phyloP scores from a whole-genome alignment of 1,140 invertebrate genomes.

The Drosophila nannoptera region DNA sequence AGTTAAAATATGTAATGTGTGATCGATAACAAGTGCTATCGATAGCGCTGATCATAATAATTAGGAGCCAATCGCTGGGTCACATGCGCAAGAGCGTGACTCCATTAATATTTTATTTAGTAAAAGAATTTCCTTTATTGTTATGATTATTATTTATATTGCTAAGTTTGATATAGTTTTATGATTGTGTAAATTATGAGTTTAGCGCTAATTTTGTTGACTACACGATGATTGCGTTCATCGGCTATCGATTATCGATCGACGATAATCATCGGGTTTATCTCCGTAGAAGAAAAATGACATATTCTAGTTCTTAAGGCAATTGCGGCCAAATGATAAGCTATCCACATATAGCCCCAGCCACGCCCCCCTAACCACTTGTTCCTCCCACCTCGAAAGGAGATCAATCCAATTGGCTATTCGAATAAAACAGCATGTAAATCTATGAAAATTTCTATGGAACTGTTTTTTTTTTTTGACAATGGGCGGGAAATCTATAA shows the following conservation, averaged over 20 bases:
- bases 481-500: conserved; percentile 53
- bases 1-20: conserved; percentile 4
- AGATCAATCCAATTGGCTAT: conserved; percentile 59
- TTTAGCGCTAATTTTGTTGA: conserved; percentile 64
- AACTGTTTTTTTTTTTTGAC: not conserved
- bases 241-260: conserved; percentile 16
- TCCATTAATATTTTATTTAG: conserved; percentile 19
- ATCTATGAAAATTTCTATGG: conserved; percentile 28
- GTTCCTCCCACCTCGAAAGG: conserved; percentile 4
- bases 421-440: conserved; percentile 44
- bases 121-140: conserved; percentile 65
- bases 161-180: conserved; percentile 61
- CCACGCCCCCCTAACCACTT: conserved; percentile 7
- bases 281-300: conserved; percentile 58
- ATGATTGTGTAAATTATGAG: conserved; percentile 68
- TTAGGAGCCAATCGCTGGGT: conserved; percentile 7
- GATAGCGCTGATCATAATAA: conserved; percentile 12
- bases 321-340: conserved; percentile 18
- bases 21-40: conserved; percentile 9
- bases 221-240: conserved; percentile 33
- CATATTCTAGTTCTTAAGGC: conserved; percentile 37
- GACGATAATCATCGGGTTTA: not conserved
- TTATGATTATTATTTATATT: conserved; percentile 63
- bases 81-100: conserved; percentile 1
- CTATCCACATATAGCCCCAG: not conserved